These are phyloP conservation scores for Apomyelois bistriatella DNA, from an alignment of 2,888 invertebrate species.

Conservation along the genomic window DNA sequence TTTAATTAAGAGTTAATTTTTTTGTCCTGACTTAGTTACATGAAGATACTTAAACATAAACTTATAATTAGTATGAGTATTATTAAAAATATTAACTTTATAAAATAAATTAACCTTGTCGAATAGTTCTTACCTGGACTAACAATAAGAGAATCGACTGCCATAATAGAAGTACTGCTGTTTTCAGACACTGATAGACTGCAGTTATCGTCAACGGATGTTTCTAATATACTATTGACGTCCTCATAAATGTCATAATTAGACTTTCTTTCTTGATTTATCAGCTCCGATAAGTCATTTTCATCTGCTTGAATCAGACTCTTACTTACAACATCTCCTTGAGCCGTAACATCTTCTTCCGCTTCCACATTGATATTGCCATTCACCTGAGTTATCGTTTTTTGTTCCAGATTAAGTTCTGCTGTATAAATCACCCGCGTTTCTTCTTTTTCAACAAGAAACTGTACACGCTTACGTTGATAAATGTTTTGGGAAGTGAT, in stretches of 20 bases:
- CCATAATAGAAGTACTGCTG: slow-evolving; percentile 19
- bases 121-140: slow-evolving; percentile 50
- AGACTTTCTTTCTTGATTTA: slow-evolving; percentile 34
- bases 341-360: slow-evolving; percentile 52
- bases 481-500: slow-evolving; percentile 48
- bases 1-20: no score
- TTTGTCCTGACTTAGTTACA: no score
- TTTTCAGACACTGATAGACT: slow-evolving; percentile 19
- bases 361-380: slow-evolving; percentile 34
- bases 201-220: slow-evolving; percentile 33
- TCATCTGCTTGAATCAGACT: slow-evolving; percentile 40
- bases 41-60: no score
- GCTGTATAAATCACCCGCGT: slow-evolving; percentile 73
- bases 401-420: slow-evolving; percentile 65
- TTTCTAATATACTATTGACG: slow-evolving; percentile 29
- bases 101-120: no score
- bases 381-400: slow-evolving; percentile 37
- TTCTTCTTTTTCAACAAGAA: slow-evolving; percentile 83
- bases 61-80: no score
- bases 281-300: slow-evolving; percentile 38
- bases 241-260: slow-evolving; percentile 33
- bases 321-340: slow-evolving; percentile 66
- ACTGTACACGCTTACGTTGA: slow-evolving; percentile 85
- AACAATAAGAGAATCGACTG: slow-evolving; percentile 16
- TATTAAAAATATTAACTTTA: no score